Percentiles rank a stretch among this genome's conserved stretches.
phyloP scores from a whole-genome alignment of 1,140 invertebrate species.

The Formica exsecta region DNA sequence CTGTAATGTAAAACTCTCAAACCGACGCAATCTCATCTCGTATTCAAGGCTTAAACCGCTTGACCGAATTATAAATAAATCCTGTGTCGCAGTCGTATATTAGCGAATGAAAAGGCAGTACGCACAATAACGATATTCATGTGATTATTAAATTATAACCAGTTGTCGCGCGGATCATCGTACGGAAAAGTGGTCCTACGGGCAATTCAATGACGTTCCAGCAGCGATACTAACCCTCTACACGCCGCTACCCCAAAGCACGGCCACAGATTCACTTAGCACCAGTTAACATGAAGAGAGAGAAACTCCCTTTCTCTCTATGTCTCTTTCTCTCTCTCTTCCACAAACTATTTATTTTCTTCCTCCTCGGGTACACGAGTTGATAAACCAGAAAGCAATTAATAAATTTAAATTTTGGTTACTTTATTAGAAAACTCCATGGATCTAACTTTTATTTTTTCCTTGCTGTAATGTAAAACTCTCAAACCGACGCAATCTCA shows the following conservation, averaged over 20 bases:
- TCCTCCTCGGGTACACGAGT: too few species aligned
- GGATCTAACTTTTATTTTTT: not conserved
- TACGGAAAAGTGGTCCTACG: constrained; percentile 65
- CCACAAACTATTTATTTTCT: too few species aligned
- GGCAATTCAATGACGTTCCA: constrained; percentile 72
- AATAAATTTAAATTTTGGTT: not conserved
- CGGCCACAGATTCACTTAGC: constrained; percentile 82
- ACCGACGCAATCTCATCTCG: constrained; percentile 35
- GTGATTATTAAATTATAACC: constrained; percentile 62
- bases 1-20: not conserved
- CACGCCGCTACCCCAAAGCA: constrained; percentile 73
- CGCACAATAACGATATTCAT: constrained; percentile 29
- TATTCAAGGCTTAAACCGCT: constrained; percentile 49
- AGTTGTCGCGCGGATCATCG: constrained; percentile 55
- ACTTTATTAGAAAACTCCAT: not conserved
- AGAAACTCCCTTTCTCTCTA: constrained; percentile 7
- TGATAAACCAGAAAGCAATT: not conserved
- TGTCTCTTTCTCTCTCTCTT: not conserved
- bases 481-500: constrained; percentile 18
- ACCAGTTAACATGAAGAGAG: constrained; percentile 75
- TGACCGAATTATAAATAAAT: constrained; percentile 41
- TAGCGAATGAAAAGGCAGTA: constrained; percentile 48
- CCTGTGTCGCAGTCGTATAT: constrained; percentile 29
- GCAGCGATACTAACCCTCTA: constrained; percentile 72
- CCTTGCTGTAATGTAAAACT: not conserved